Evolutionary conservation across 1,140 invertebrate species (phyloP), one percentile per base, ranked within the genome.

Genomic region (Gonatopus flavifemur): DNA sequence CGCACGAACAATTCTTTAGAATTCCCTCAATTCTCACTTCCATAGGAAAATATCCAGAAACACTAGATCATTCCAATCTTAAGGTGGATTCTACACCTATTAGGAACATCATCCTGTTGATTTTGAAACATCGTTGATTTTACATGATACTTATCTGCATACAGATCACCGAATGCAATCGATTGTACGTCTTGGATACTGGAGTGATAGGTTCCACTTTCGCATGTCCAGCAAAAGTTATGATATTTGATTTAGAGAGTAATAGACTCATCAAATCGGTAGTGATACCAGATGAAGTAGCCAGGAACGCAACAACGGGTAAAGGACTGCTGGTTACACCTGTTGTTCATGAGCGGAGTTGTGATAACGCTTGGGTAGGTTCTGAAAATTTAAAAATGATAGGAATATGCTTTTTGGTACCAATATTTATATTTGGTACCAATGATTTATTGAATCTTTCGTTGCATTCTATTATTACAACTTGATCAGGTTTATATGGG

Each of bases 111-210:
- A 24, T 32, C n/a, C 1, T 21, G 19, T 30, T 21, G n/a, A 45
- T 33, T 21, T 38, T 44, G 9, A 13, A 6, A n/a, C 19, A 32
- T 19, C 35, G n/a, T 12, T 15, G 19, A 15, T 18, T 32, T 32
- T 2, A 12, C n/a, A 31, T 32, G 3, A 41, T 37, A n/a, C 10
- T 20, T 18, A 21, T 18, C 20, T 10, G 22, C 20, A 8, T 12
- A n/a, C 13, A 22, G 30, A 15, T 36, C 15, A 77, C 78, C 5
- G 62, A 66, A 44, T 80, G 76, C 51, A 68, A 77, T 37, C 67
- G 76, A 6, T 42, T 81, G 13, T 81, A 77, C 78, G 73, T 80
- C 12, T 68, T 81, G 60, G 80, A 81, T 39, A 39, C 74, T 0
- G 80, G 78, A 16, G 75, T 71, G 47, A 76, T 79, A 10, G 76